phyloP scores from a whole-genome alignment of 2,888 invertebrate species.

The Cybosia mesomella region DNA sequence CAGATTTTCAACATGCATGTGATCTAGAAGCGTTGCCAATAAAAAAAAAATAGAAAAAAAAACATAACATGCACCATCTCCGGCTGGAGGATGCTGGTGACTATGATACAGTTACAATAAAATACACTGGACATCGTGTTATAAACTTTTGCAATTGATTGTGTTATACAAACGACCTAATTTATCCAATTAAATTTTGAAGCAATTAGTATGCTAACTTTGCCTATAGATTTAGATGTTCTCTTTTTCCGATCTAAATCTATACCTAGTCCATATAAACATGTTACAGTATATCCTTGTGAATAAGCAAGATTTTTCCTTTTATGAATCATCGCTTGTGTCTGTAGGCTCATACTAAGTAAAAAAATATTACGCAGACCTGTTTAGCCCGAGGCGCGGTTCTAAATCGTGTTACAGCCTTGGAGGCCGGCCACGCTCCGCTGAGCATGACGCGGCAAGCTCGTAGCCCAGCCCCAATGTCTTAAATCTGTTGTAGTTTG shows the following conservation, averaged over 20 bases:
- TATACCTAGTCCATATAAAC: no score
- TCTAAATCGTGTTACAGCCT: conserved; percentile 80
- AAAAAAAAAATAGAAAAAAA: no score
- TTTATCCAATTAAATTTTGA: no score
- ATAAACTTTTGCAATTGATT: not conserved
- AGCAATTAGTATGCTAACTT: no score
- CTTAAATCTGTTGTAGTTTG: conserved; percentile 56
- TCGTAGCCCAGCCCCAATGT: conserved; percentile 71
- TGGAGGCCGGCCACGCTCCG: conserved; percentile 79
- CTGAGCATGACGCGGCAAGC: conserved; percentile 76
- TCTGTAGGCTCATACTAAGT: conserved; percentile 14
- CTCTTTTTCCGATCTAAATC: no score
- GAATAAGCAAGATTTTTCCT: conserved; percentile 16
- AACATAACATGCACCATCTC: no score
- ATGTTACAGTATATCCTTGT: not conserved
- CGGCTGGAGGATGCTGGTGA: no score
- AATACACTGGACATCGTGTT: not conserved
- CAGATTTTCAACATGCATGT: no score
- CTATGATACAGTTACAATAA: not conserved
- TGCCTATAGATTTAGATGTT: no score
- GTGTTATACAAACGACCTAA: not conserved
- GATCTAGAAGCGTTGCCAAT: no score
- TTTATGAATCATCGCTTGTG: conserved; percentile 38
- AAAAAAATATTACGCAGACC: conserved; percentile 66
- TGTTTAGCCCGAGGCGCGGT: conserved; percentile 65